phyloP scores from a whole-genome alignment of 2,797 vertebrate species.

The Girardinus metallicus region DNA sequence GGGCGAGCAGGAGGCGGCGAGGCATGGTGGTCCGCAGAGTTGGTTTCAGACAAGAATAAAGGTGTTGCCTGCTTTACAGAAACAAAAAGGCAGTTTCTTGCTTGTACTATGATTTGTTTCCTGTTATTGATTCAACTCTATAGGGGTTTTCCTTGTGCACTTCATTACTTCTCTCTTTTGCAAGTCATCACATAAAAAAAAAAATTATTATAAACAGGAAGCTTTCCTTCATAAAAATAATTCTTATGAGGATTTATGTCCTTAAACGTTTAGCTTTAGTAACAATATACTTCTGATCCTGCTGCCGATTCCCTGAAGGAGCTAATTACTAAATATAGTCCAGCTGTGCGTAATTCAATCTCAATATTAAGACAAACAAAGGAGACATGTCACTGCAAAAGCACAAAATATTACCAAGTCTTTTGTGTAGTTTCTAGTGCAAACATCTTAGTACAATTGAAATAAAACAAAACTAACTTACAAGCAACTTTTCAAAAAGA shows the following conservation, averaged over 20 bases:
- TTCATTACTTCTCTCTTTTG: not conserved
- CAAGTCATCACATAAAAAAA: not conserved
- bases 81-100: not conserved
- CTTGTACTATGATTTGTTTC: not conserved
- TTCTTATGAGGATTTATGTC: not conserved
- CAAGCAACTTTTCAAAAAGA: too few relatives aligned
- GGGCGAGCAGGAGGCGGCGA: conserved; percentile 7
- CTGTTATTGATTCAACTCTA: not conserved
- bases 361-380: not conserved
- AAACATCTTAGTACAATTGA: too few relatives aligned
- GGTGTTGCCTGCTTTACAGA: not conserved
- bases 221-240: not conserved
- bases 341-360: not conserved
- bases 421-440: too few relatives aligned
- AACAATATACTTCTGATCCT: not conserved
- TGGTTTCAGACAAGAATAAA: conserved; percentile 3
- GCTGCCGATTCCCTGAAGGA: not conserved
- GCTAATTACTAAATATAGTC: not conserved
- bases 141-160: conserved; percentile 1
- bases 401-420: too few relatives aligned
- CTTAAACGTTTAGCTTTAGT: not conserved
- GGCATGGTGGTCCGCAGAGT: conserved; percentile 6
- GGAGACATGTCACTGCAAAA: not conserved
- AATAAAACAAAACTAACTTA: too few relatives aligned
- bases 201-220: not conserved